These are phyloP conservation scores for Chinchilla lanigera DNA, from an alignment of 2,113 vertebrate species.

Conservation along the genomic window DNA sequence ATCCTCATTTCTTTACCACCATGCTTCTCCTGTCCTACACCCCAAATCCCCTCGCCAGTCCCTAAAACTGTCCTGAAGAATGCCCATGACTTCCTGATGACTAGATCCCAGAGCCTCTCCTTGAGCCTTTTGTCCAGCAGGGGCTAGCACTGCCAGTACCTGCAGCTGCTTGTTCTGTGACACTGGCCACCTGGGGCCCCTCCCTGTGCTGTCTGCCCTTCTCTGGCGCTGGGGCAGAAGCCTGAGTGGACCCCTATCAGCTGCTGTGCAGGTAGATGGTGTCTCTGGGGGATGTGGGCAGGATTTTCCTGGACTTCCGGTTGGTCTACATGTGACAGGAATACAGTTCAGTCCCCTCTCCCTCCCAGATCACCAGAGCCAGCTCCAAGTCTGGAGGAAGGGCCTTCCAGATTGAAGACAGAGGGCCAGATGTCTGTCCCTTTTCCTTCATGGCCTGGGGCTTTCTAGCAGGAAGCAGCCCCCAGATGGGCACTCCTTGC, in stretches of 20 bases:
- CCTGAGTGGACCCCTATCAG: neutral
- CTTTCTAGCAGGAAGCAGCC: neutral
- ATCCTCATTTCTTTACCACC: neutral
- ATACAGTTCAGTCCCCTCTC: neutral
- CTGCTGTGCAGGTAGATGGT: rapidly evolving
- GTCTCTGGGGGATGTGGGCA: too few species aligned
- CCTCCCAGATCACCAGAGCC: neutral
- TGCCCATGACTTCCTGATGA: neutral
- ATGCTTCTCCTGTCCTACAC: neutral
- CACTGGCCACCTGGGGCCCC: too few species aligned
- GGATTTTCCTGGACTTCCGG: neutral
- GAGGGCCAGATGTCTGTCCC: neutral
- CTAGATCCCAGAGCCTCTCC: rapidly evolving
- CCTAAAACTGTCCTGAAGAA: neutral
- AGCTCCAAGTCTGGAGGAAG: neutral
- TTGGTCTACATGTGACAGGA: neutral
- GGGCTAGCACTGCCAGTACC: neutral
- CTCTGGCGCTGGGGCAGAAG: neutral
- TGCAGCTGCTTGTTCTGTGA: neutral
- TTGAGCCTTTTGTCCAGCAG: neutral
- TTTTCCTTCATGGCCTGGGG: neutral
- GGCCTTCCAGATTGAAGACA: neutral
- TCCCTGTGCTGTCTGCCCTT: neutral
- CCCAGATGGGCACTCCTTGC: neutral
- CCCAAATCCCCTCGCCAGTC: rapidly evolving